Evolutionary conservation across 2,888 invertebrate genomes (phyloP).

Genomic region (Lamellibrachia columna): DNA sequence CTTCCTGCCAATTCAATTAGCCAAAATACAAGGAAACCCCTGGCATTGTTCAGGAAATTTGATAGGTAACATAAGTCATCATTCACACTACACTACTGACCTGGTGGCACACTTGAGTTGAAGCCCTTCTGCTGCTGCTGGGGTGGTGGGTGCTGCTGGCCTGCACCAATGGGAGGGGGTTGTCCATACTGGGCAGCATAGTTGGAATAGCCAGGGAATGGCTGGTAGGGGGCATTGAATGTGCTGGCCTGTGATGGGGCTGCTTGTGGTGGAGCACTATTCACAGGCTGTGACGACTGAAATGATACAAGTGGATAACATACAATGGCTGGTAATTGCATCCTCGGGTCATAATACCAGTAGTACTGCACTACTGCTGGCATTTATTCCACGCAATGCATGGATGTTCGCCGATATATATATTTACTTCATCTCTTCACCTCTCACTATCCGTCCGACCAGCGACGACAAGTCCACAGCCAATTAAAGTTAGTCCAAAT

Average conservation of each 20-base stretch:
- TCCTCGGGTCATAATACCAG: too few relatives aligned
- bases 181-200: conserved; percentile 38
- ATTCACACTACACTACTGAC: not conserved
- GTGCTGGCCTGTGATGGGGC: conserved; percentile 39
- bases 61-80: not conserved
- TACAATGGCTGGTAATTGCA: too few relatives aligned
- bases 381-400: too few relatives aligned
- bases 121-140: conserved; percentile 13
- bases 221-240: conserved; percentile 50
- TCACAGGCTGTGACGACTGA: conserved; percentile 60
- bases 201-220: conserved; percentile 47
- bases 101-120: not conserved
- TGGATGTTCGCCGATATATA: too few relatives aligned
- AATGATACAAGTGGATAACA: too few relatives aligned
- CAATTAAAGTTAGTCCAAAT: too few relatives aligned
- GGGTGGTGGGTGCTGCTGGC: conserved; percentile 34
- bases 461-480: too few relatives aligned
- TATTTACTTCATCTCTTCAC: too few relatives aligned
- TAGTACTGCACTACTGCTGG: too few relatives aligned
- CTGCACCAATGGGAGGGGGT: conserved; percentile 24
- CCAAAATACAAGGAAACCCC: too few relatives aligned
- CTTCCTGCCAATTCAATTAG: too few relatives aligned
- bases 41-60: not conserved
- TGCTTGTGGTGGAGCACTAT: conserved; percentile 44
- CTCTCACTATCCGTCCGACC: too few relatives aligned